Evolutionary conservation across 2,888 invertebrate genomes (phyloP), one percentile per base, ranked within the genome.

Genomic region (Diarsia brunnea): DNA sequence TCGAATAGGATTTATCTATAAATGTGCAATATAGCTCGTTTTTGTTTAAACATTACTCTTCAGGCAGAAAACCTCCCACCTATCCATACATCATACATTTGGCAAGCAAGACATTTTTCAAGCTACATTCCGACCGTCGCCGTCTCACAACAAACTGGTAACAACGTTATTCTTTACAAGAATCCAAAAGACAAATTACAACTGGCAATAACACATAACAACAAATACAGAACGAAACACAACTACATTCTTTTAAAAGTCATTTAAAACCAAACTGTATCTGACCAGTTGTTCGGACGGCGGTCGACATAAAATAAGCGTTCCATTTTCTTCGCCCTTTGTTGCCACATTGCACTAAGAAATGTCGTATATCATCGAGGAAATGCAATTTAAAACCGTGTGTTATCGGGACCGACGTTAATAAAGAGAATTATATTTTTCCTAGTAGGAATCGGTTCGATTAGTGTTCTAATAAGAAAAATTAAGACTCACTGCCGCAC

Each of bases 181-280:
- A 69, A 75, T 72, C 71, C 43, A 67, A 72, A 79, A 74, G 66
- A 78, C 78, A 83, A 83, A 86, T 79, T 79, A 76, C 76, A 64
- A 58, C 53, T 75, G 31, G 71, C 69, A 72, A 86, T 72, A 78
- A 49, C 63, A 76, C 64, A 73, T 70, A 79, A 70, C 69, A 79
- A 85, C 69, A 79, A 85, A 79, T 74, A 79, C 58, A 51, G 58
- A 60, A 87, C 71, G 65, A 73, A 75, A 73, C 70, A 67, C 64
- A 75, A 76, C 75, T 83, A 79, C 81, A 84, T 89, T 86, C 82
- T 84, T 89, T 76, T 78, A 84, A 89, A 89, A 89, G 83, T 83
- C 87, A 85, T 89, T 89, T 89, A 84, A 84, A 88, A 84, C 78
- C 78, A 84, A 88, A 88, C 82, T 87, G 78, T 84, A 87, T 86